These are phyloP conservation scores for Paramuricea clavata DNA, from an alignment of 92 coral and sea anemone genomes.

Conservation along the genomic window DNA sequence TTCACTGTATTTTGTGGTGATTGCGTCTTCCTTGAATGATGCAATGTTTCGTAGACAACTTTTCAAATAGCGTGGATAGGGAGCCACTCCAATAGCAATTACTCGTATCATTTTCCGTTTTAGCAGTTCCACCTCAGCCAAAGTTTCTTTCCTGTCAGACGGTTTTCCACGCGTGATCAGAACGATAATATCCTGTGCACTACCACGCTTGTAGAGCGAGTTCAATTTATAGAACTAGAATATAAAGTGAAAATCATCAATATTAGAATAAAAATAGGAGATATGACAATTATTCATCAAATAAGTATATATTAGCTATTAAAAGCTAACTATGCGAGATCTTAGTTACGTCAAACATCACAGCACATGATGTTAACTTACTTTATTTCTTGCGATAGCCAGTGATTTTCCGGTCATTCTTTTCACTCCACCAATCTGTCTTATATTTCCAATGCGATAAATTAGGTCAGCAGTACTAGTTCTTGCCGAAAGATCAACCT, in stretches of 20 bases:
- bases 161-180: conserved; percentile 33
- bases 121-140: conserved; percentile 16
- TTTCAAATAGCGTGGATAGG: neutral
- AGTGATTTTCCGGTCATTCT: conserved; percentile 17
- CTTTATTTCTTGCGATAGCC: conserved; percentile 25
- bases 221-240: conserved; percentile 10
- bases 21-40: neutral
- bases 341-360: no score
- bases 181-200: conserved; percentile 36
- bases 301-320: no score
- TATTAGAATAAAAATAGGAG: no score
- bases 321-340: no score
- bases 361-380: neutral
- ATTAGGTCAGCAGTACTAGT: neutral
- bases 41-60: neutral
- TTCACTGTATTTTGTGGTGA: neutral
- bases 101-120: neutral
- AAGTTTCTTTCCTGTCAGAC: neutral
- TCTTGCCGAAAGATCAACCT: conserved; percentile 2
- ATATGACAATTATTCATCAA: no score
- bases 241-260: no score
- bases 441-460: neutral
- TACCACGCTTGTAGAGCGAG: neutral
- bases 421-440: neutral
- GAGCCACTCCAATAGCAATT: conserved; percentile 12